Evolutionary conservation across 2,888 invertebrate genomes (phyloP), one percentile per base, ranked within the genome.

Genomic region (Drosophila aldrichi): DNA sequence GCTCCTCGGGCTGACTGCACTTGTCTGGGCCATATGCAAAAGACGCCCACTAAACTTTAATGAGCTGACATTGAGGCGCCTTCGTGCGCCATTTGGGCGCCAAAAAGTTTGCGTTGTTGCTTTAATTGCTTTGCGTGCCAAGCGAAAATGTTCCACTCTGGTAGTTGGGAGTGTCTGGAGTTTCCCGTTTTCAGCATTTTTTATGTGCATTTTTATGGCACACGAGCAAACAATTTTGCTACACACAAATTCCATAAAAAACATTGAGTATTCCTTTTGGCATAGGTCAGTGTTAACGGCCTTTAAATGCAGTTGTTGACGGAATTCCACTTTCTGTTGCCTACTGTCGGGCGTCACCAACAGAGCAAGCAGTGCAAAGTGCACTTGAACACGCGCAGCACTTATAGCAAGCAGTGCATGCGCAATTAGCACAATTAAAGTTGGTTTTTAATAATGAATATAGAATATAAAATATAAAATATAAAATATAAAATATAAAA

Each of bases 31-130:
- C 63, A 64, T 75, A 82, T 88, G 89, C 89, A 85, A 86, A 72
- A 77, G 58, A 69, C 83, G 58, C 80, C 82, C 87, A 80, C 83
- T 77, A 86, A 86, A 86, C 77, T 86, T 83, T 83, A 83, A 83
- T 88, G 87, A 77, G 69, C 89, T 82, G 87, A 82, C 89, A 88
- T 88, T 83, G 89, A 88, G 84, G 82, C 82, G 81, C 71, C 75
- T 67, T 67, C 75, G 75, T 81, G 79, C 89, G 74, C 79, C 89
- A 84, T 77, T 88, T 81, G 71, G 85, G 89, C 89, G 85, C 89
- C 88, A 58, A 76, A 76, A 86, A 86, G 66, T 82, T 81, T 77
- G 63, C 75, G 64, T 51, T 66, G 61, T 65, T 62, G 69, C 74
- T 83, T 75, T 83, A 86, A 83, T 83, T 83, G 87, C 74, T 64